These are phyloP conservation scores for Drepanosiphum platanoidis DNA, from an alignment of 2,888 invertebrate genomes.

Conservation along the genomic window DNA sequence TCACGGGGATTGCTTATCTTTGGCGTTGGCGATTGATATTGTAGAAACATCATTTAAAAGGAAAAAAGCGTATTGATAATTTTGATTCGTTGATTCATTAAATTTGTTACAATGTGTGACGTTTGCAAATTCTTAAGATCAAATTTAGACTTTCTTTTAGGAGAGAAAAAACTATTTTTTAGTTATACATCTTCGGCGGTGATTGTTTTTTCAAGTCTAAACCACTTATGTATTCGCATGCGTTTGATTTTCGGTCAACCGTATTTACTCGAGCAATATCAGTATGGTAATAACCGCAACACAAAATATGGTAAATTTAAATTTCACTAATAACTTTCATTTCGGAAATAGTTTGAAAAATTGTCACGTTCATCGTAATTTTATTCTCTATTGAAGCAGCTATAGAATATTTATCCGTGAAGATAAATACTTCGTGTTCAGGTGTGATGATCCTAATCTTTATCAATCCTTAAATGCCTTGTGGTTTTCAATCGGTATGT, in stretches of 20 bases:
- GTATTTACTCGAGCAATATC: slow-evolving; percentile 5
- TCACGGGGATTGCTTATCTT: too few species aligned
- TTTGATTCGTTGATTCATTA: too few species aligned
- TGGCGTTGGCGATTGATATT: too few species aligned
- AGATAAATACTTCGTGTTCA: slow-evolving; percentile 1
- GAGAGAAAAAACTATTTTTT: not conserved
- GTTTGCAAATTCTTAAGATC: too few species aligned
- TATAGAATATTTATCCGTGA: not conserved
- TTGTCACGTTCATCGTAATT: slow-evolving; percentile 4
- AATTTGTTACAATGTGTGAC: too few species aligned
- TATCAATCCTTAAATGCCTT: too few species aligned
- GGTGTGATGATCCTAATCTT: not conserved
- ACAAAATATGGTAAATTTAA: slow-evolving; percentile 25
- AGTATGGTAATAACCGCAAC: not conserved
- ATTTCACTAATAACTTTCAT: slow-evolving; percentile 23
- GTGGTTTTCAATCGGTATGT: too few species aligned
- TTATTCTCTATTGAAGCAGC: slow-evolving; percentile 10
- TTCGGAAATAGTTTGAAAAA: slow-evolving; percentile 9
- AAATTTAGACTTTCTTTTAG: too few species aligned
- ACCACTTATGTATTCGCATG: not conserved
- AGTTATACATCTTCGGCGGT: not conserved
- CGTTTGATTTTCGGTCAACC: not conserved
- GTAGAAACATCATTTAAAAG: too few species aligned
- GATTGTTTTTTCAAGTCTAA: not conserved
- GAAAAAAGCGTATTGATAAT: too few species aligned